Conservation (phyloP, 2,113 vertebrate genomes). For the Carollia perspicillata region DNA sequence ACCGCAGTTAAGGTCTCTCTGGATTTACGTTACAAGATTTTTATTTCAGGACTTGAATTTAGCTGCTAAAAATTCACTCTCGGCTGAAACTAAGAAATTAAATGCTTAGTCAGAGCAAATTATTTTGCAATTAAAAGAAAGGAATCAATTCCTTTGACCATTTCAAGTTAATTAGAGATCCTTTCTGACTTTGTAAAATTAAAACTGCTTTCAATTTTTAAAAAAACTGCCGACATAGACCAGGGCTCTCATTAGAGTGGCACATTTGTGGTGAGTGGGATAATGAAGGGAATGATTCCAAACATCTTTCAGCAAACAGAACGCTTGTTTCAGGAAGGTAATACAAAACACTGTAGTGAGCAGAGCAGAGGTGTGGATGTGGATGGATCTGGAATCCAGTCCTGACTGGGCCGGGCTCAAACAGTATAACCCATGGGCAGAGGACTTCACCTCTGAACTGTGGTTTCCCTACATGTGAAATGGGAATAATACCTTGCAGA, state of each 20-base stretch:
- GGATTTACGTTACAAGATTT: background rate
- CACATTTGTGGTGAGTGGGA: background rate
- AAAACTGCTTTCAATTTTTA: conserved; percentile 53
- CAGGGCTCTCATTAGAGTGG: conserved; percentile 13
- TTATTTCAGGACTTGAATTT: background rate
- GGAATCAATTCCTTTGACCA: conserved; percentile 62
- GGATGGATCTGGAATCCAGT: background rate
- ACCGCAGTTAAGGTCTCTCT: background rate
- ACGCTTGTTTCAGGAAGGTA: conserved; percentile 9
- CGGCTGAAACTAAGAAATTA: conserved; percentile 2
- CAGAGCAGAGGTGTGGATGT: background rate
- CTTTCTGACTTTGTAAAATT: conserved; percentile 61
- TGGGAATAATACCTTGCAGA: background rate
- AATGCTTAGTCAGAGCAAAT: conserved; percentile 57
- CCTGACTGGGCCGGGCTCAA: background rate
- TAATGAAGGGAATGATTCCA: background rate
- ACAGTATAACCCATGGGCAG: background rate
- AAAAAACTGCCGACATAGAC: background rate
- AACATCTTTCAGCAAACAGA: conserved; percentile 9
- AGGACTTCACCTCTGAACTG: background rate
- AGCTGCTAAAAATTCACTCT: conserved; percentile 35
- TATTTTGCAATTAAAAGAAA: conserved; percentile 66
- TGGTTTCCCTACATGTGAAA: background rate
- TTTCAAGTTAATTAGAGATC: conserved; percentile 65
- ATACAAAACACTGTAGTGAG: background rate